Percentiles rank a stretch among this genome's conserved stretches.
These are phyloP conservation scores for Lasioglossum figueresi DNA, from an alignment of 2,888 invertebrate genomes.

Conservation along the genomic window DNA sequence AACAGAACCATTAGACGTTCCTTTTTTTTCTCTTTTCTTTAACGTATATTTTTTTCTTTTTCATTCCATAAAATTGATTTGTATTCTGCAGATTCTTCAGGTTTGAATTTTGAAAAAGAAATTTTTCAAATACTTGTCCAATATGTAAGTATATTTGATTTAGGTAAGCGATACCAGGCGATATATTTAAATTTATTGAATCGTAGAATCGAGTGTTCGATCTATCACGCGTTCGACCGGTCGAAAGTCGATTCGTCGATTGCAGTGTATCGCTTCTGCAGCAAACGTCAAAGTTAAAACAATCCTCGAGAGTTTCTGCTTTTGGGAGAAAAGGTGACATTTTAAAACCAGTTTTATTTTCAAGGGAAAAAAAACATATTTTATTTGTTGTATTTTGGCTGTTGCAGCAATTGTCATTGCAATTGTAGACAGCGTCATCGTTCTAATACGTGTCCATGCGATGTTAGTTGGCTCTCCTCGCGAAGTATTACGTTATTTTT, in stretches of 20 bases:
- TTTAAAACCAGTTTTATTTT: constrained; percentile 22
- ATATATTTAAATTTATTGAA: constrained; percentile 6
- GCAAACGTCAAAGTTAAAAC: constrained; percentile 71
- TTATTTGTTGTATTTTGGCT: background rate
- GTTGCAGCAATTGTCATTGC: constrained; percentile 30
- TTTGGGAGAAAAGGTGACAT: constrained; percentile 56
- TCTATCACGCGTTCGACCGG: constrained; percentile 36
- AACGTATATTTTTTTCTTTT: too few species aligned
- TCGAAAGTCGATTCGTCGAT: constrained; percentile 51
- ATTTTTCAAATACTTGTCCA: background rate
- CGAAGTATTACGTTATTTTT: constrained; percentile 64
- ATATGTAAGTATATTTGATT: background rate
- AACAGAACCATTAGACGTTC: too few species aligned
- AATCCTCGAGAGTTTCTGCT: constrained; percentile 53
- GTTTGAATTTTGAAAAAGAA: background rate
- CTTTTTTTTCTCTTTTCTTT: too few species aligned
- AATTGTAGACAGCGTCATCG: constrained; percentile 37
- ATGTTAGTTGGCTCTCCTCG: constrained; percentile 66
- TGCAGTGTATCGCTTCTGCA: constrained; percentile 37
- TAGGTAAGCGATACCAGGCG: too few species aligned
- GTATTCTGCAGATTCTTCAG: background rate
- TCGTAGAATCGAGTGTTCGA: constrained; percentile 32
- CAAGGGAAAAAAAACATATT: constrained; percentile 9
- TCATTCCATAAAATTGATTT: background rate
- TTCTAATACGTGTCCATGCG: constrained; percentile 60